phyloP scores from a whole-genome alignment of 2,113 vertebrate species.

The Gambusia affinis region DNA sequence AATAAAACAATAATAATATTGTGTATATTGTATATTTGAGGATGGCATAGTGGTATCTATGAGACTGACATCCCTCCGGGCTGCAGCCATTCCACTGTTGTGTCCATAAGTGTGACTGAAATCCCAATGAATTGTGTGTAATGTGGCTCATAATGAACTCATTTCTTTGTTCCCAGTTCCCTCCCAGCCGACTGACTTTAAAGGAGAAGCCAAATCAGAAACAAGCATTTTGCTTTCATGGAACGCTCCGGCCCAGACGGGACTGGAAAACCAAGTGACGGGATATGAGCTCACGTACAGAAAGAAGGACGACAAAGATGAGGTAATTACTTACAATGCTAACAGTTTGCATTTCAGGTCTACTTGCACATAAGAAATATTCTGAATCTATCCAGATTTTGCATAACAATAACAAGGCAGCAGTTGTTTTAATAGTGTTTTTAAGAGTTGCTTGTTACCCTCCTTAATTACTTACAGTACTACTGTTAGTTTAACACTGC shows the following conservation, averaged over 20 bases:
- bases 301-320: conserved; percentile 93
- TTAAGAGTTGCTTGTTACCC: neutral
- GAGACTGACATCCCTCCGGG: neutral
- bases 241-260: conserved; percentile 87
- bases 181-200: conserved; percentile 94
- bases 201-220: conserved; percentile 97
- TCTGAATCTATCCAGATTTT: neutral
- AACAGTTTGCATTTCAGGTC: neutral
- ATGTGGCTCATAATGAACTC: conserved; percentile 26
- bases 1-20: neutral
- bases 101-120: conserved; percentile 9
- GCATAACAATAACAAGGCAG: neutral
- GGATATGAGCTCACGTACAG: conserved; percentile 95
- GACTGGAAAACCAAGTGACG: conserved; percentile 91
- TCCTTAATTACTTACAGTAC: neutral
- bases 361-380: neutral
- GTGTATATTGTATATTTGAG: neutral
- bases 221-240: conserved; percentile 95
- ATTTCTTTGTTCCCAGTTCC: conserved; percentile 83
- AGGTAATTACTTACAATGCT: conserved; percentile 78
- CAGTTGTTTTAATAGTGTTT: neutral
- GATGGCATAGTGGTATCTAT: neutral
- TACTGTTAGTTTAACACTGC: neutral
- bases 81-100: conserved; percentile 6
- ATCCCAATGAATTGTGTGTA: conserved; percentile 11